Conservation (phyloP, 2,113 vertebrate genomes). For the Suricata suricatta region DNA sequence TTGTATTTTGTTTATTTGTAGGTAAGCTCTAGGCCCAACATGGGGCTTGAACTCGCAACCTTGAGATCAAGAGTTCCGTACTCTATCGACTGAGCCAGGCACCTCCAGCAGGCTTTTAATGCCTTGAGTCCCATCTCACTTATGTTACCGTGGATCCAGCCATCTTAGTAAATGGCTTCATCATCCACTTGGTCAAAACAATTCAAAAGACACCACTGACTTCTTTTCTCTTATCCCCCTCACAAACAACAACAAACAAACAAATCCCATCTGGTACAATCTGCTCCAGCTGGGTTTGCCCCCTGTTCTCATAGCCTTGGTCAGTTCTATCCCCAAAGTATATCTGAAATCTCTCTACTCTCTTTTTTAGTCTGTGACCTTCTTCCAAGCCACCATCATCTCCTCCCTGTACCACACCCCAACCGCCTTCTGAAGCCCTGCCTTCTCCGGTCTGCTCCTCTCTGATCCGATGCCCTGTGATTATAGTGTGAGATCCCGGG, state of each 20-base stretch:
- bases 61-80: neutral
- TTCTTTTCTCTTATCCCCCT: neutral
- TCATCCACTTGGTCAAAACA: neutral
- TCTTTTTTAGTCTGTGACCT: fast-evolving
- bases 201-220: neutral
- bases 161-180: neutral
- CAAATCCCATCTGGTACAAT: neutral
- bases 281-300: too few species aligned
- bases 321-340: neutral
- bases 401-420: neutral
- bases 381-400: neutral
- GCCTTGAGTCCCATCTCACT: neutral
- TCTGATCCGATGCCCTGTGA: too few species aligned
- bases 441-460: neutral
- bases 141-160: neutral
- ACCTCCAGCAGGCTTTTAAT: neutral
- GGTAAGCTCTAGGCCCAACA: neutral
- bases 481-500: neutral
- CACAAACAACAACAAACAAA: neutral
- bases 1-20: neutral
- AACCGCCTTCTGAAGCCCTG: neutral
- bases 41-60: neutral
- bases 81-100: neutral
- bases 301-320: too few species aligned
- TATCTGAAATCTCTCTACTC: neutral